These are phyloP conservation scores for Chiloscyllium plagiosum DNA, from an alignment of 2,113 vertebrate genomes.

Conservation along the genomic window DNA sequence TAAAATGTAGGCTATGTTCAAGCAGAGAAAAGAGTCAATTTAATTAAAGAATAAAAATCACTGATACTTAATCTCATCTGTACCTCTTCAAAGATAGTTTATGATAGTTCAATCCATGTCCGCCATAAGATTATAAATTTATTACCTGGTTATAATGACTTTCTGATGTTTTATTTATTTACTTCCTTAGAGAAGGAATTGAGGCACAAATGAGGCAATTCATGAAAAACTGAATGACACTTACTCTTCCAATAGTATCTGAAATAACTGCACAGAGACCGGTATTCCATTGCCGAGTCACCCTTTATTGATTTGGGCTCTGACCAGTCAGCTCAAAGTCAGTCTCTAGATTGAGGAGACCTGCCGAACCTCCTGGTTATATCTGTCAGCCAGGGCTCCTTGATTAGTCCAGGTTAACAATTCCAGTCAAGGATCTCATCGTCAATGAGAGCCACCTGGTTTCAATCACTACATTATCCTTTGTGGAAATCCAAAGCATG, in stretches of 20 bases:
- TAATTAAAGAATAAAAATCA: background rate
- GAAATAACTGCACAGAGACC: too few species aligned
- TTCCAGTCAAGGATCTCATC: too few species aligned
- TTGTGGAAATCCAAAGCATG: background rate
- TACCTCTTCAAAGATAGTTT: background rate
- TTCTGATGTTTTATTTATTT: background rate
- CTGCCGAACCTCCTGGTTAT: too few species aligned
- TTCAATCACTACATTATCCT: too few species aligned
- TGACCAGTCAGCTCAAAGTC: too few species aligned
- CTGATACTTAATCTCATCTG: background rate
- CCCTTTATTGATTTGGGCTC: too few species aligned
- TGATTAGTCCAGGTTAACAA: too few species aligned
- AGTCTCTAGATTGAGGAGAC: too few species aligned
- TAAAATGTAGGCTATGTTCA: constrained; percentile 72
- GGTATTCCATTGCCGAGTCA: too few species aligned
- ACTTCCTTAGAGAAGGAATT: background rate
- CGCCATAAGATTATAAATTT: background rate
- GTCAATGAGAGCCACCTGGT: too few species aligned
- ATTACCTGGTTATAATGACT: background rate
- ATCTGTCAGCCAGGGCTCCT: too few species aligned
- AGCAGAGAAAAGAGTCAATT: background rate
- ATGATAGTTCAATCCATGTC: background rate
- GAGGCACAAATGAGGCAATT: background rate
- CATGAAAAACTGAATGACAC: background rate
- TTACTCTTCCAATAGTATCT: background rate